Evolutionary conservation across 2,888 invertebrate genomes (phyloP), one percentile per base, ranked within the genome.

Genomic region (Lamellibrachia columna): DNA sequence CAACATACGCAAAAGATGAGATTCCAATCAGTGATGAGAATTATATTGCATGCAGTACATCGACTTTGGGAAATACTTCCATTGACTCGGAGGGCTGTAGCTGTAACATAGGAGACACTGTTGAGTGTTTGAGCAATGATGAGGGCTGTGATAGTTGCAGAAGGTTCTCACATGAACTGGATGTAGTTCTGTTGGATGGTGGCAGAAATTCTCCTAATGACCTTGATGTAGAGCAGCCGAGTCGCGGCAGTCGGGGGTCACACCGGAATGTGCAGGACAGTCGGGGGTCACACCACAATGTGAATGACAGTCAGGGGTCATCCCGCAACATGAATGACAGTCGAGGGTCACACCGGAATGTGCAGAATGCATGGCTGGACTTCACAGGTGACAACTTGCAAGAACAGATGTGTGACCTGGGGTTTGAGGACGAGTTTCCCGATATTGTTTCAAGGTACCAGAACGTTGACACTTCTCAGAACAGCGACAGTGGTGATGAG

Each of bases 401-500:
- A 4, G 75, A 75, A 22, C 75, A 75, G 75, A 75, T 75, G 75
- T 75, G 75, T 75, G 91, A 91, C 91, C 91, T 91, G 53, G 91
- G 91, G 8, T 91, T 53, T n/a, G 91, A 91, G 15, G 91, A 91
- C n/a, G 91, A 91, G 52, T 91, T 91, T 55, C 40, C 53, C n/a
- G 91, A 91, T n/a, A 53, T 15, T 15, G n/a, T 75, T 75, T 2
- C 53, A 91, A 22, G 55, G 53, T 40, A 91, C 52, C 52, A 52
- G n/a, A 53, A 52, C 3, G 53, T 91, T 91, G 52, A 55, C 53
- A 11, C 53, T 40, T 52, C 28, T 2, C 53, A 91, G 11, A 91
- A 92, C 28, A 92, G 90, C 40, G 40, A 92, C 52, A 55, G 90
- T 55, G 90, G 91, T 52, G 96, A 96, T 91, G 96, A 96, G 91